These are phyloP conservation scores for Danio jaintianensis DNA, from an alignment of 2,797 vertebrate species.

Conservation along the genomic window DNA sequence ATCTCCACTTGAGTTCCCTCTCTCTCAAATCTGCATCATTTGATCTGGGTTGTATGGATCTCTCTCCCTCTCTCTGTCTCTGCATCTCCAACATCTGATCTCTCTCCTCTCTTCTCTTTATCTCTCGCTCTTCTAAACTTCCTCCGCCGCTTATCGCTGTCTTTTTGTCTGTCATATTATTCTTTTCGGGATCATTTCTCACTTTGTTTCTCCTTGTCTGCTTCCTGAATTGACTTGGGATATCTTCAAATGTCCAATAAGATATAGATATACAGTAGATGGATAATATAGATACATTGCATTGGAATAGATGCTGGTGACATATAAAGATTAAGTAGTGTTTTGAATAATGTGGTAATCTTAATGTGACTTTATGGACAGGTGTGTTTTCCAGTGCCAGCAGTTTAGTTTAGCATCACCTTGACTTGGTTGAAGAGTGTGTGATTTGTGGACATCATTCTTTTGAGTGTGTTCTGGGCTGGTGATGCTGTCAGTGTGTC, in stretches of 20 bases:
- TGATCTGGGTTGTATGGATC: conserved; percentile 61
- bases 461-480: neutral
- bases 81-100: conserved; percentile 32
- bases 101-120: conserved; percentile 22
- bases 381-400: neutral
- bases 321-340: neutral
- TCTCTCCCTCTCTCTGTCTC: conserved; percentile 44
- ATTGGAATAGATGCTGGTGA: neutral
- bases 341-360: neutral
- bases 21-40: conserved; percentile 64
- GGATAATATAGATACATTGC: neutral
- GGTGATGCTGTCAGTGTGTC: too few species aligned
- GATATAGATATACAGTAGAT: neutral
- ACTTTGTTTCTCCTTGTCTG: conserved; percentile 10
- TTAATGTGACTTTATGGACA: neutral
- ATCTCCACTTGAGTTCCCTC: conserved; percentile 55
- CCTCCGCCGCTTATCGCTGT: conserved; percentile 8
- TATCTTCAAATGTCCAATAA: neutral
- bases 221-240: conserved; percentile 6
- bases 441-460: neutral
- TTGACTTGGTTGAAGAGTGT: neutral
- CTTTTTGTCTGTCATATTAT: conserved; percentile 31
- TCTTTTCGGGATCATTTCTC: conserved; percentile 26
- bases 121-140: conserved; percentile 38
- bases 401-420: neutral